Percentiles rank a stretch among this genome's conserved stretches.
Conservation (phyloP, 2,113 vertebrate genomes). For the Pteropus alecto region DNA sequence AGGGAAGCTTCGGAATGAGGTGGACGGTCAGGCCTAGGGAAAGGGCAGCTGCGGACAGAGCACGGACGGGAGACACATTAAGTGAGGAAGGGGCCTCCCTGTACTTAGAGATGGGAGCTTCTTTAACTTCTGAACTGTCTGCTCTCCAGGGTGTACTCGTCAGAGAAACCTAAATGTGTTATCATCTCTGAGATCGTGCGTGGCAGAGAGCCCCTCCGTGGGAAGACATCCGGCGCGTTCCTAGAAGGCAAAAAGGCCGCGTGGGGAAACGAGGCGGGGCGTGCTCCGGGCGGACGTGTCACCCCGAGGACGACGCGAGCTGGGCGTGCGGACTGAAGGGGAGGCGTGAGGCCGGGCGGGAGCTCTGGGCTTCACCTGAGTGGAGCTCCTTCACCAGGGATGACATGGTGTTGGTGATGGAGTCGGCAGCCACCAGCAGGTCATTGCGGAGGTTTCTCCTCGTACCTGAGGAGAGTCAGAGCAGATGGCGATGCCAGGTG, state of each 20-base stretch:
- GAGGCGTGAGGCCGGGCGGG: accelerated
- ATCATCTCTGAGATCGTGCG: accelerated
- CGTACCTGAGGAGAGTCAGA: slow-evolving; percentile 85
- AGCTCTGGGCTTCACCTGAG: slow-evolving; percentile 85
- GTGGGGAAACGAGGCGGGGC: background rate
- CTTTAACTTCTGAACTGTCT: background rate
- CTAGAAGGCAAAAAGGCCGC: background rate
- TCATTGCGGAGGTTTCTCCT: slow-evolving; percentile 95
- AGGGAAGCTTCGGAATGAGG: background rate
- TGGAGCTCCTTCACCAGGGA: slow-evolving; percentile 98
- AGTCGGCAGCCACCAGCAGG: slow-evolving; percentile 95
- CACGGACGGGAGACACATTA: accelerated
- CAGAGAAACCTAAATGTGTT: background rate
- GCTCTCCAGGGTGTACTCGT: background rate
- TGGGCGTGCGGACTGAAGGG: accelerated
- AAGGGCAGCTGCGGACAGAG: background rate
- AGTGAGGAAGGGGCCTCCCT: background rate
- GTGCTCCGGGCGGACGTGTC: background rate
- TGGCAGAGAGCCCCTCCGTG: background rate
- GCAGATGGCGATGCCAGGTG: slow-evolving; percentile 52
- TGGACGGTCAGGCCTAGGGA: background rate
- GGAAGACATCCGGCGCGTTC: background rate
- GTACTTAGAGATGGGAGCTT: background rate
- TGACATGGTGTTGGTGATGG: slow-evolving; percentile 97
- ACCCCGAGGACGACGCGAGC: background rate